Conservation (phyloP, 92 coral and sea anemone genomes). For the Pocillopora grandis region DNA sequence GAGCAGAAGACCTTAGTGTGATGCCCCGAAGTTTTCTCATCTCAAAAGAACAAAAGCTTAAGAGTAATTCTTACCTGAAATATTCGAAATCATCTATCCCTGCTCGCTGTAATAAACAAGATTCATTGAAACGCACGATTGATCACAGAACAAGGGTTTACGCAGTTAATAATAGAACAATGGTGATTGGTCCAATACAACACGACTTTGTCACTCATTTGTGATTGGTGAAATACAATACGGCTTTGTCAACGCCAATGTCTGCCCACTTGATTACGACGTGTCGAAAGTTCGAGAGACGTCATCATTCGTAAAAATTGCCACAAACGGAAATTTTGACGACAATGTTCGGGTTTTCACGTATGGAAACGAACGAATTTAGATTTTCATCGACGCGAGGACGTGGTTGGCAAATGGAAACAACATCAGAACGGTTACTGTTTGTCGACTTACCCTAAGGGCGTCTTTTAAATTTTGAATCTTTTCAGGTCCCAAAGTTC, state of each 20-base stretch:
- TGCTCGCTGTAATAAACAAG: slow-evolving; percentile 3
- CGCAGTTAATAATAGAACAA: slow-evolving; percentile 37
- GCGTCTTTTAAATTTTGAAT: too few species aligned
- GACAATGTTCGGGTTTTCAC: too few species aligned
- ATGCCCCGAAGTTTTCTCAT: background rate
- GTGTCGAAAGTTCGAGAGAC: slow-evolving; percentile 26
- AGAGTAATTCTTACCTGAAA: slow-evolving; percentile 34
- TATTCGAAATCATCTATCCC: slow-evolving; percentile 7
- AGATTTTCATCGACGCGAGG: too few species aligned
- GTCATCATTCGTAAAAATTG: slow-evolving; percentile 18
- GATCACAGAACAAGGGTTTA: slow-evolving; percentile 15
- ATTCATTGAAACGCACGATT: slow-evolving; percentile 9
- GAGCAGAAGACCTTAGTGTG: background rate
- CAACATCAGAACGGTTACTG: too few species aligned
- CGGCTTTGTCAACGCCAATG: slow-evolving; percentile 4
- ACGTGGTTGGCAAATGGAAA: too few species aligned
- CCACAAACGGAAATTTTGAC: background rate
- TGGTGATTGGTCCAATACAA: slow-evolving; percentile 17
- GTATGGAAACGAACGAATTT: too few species aligned
- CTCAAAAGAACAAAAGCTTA: background rate
- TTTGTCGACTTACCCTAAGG: too few species aligned
- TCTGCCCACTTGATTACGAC: background rate
- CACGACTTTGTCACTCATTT: background rate
- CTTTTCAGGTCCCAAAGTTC: too few species aligned
- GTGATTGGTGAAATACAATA: slow-evolving; percentile 18